Base-by-base conservation (phyloP, 2,888 invertebrate species). In the Unio pictorum region DNA sequence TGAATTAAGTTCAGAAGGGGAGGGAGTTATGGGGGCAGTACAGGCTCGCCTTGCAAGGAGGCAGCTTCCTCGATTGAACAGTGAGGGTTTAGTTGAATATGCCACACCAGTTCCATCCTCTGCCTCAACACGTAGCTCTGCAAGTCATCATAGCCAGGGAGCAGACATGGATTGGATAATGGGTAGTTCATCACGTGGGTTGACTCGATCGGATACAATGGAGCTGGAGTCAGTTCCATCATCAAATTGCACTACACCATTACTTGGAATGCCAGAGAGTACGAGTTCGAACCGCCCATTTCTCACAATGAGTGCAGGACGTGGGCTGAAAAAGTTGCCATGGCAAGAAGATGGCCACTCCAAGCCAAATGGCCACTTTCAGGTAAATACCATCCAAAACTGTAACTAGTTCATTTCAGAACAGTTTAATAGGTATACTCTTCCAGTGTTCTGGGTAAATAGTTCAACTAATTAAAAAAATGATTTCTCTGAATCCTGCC, bases 161-260 rank as follows among this genome's bases (percentile, higher is more conserved):
- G 92, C 94, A 15, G 95, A 95, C 88, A 92, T 95, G 56, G 94
- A 95, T 68, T 95, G 95, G 95, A 93, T 95, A 67, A 91, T 93
- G 70, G 94, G 87, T 23, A 84, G 85, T 34, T 84, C 86, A 57
- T 86, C 87, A 28, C 61, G 80, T 57, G 76, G 74, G 11, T 66
- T 79, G 55, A 79, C 84, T 55, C 72, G 86, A 55, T 82, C 84
- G 15, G 84, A 83, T 68, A 81, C 84, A 34, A 81, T 82, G 76
- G 83, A 84, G 66, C 67, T 88, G 11, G 88, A 88, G 64, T 87
- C 86, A 17, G 87, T 87, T n/a, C 78, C 75, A 34, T 81, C 84
- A n/a, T 82, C 84, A 34, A 78, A 81, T 58, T 75, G 86, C 57
- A 78, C 84, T 26, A 81, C 84, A 20, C 83, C 83, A 56, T 74